Percentiles rank a stretch among this genome's conserved stretches.
phyloP scores from a whole-genome alignment of 2,113 vertebrate genomes.

The Atherinomorus stipes region DNA sequence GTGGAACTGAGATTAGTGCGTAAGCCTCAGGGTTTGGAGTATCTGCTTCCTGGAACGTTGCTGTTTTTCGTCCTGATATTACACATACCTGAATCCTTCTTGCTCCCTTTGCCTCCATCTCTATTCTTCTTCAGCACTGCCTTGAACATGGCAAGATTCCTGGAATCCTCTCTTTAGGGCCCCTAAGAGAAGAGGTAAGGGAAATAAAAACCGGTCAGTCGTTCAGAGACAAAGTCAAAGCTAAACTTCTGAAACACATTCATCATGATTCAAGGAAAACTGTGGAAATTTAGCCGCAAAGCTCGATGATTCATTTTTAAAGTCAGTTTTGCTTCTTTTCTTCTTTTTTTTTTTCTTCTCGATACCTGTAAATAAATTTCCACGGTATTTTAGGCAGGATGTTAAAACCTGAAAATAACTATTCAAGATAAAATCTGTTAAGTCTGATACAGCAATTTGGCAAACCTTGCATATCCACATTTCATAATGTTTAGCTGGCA shows the following conservation, averaged over 20 bases:
- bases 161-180: constrained; percentile 56
- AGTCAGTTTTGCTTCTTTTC: neutral
- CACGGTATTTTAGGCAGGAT: constrained; percentile 1
- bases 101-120: constrained; percentile 92
- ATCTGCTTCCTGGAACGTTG: constrained; percentile 12
- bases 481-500: constrained; percentile 66
- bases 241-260: constrained; percentile 19
- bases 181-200: constrained; percentile 48
- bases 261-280: constrained; percentile 4
- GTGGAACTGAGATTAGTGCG: neutral
- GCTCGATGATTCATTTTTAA: neutral
- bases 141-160: constrained; percentile 90
- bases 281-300: neutral
- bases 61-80: constrained; percentile 13
- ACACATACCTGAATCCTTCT: constrained; percentile 92
- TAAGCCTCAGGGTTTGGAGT: constrained; percentile 1
- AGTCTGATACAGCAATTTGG: constrained; percentile 16
- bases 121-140: constrained; percentile 97
- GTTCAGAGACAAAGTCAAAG: constrained; percentile 3
- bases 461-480: constrained; percentile 52
- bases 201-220: constrained; percentile 29
- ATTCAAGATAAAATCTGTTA: constrained; percentile 58
- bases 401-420: neutral
- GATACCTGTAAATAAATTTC: constrained; percentile 15
- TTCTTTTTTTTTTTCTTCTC: too few species aligned